Evolutionary conservation across 2,113 vertebrate genomes (phyloP).

Genomic region (Coracopsis vasa): DNA sequence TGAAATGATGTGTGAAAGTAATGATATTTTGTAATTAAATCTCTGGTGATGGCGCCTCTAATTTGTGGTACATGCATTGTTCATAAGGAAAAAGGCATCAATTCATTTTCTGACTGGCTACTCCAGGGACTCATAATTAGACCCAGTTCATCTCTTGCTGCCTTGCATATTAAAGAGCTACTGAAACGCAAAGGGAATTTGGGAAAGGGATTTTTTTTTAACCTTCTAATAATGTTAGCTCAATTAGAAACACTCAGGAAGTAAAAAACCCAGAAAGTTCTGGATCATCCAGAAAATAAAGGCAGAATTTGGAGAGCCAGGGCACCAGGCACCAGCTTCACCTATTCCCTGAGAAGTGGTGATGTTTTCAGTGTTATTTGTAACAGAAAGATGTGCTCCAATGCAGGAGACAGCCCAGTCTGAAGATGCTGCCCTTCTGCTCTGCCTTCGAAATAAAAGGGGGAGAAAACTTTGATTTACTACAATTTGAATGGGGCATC

Average conservation of each 20-base stretch:
- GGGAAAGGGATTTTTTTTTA: constrained; percentile 45
- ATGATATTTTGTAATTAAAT: constrained; percentile 89
- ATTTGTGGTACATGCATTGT: constrained; percentile 86
- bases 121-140: constrained; percentile 85
- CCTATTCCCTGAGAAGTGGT: background rate
- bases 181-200: constrained; percentile 81
- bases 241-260: constrained; percentile 74
- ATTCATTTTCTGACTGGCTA: constrained; percentile 86
- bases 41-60: constrained; percentile 80
- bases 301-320: background rate
- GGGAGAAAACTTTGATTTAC: background rate
- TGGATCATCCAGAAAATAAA: constrained; percentile 45
- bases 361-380: background rate
- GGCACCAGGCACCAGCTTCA: background rate
- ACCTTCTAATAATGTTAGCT: constrained; percentile 78
- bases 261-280: constrained; percentile 46
- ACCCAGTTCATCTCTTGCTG: constrained; percentile 78
- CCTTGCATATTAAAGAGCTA: constrained; percentile 84
- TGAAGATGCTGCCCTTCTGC: background rate
- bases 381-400: background rate
- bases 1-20: constrained; percentile 87
- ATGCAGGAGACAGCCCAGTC: background rate
- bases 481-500: background rate
- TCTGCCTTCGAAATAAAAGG: background rate
- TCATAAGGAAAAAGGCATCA: constrained; percentile 85